Base-by-base conservation (phyloP, 2,888 invertebrate genomes). In the Scaptodrosophila latifasciaeformis region DNA sequence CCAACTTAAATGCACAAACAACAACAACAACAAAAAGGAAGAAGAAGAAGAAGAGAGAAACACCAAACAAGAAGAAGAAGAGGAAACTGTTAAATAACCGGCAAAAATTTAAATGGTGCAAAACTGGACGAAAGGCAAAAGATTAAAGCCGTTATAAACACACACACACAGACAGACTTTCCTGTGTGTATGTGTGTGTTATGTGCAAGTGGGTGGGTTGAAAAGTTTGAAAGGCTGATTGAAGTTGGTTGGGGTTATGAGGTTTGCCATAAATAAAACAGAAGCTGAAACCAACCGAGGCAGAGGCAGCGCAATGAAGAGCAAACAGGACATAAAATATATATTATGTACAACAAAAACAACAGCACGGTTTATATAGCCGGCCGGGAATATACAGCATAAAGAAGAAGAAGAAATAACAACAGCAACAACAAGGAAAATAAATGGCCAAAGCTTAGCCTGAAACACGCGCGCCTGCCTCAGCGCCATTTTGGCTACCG, bases 251-350 rank as follows among this genome's bases (percentile, higher is more conserved):
- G 39, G 30, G 27, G 29, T 30, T 58, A 42, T 62, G 62, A 63
- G 61, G 54, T 70, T 70, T 77, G 59, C 74, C 81, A 78, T 75
- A 78, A 74, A 74, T 81, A 74, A 75, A 68, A 10, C 12, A 27
- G 19, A 10, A 46, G 1, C 10, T 18, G 31, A 62, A 42, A 46
- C 49, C 30, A n/a, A n/a, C n/a, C n/a, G n/a, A n/a, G n/a, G n/a
- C 48, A 55, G 59, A 52, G 54, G 45, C 57, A 35, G 37, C 39
- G 59, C 48, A 56, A 62, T 63, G 61, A 58, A 59, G 49, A 51
- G 71, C 60, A 77, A 47, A 50, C 59, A 62, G 58, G 59, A 77
- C 59, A 74, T 77, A 67, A 59, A 62, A 65, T n/a, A 61, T 51
- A 69, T 44, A 67, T 66, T 53, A 67, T 67, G 49, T 69, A 53